Conservation (phyloP, 2,888 invertebrate species). For the Arenicola marina region DNA sequence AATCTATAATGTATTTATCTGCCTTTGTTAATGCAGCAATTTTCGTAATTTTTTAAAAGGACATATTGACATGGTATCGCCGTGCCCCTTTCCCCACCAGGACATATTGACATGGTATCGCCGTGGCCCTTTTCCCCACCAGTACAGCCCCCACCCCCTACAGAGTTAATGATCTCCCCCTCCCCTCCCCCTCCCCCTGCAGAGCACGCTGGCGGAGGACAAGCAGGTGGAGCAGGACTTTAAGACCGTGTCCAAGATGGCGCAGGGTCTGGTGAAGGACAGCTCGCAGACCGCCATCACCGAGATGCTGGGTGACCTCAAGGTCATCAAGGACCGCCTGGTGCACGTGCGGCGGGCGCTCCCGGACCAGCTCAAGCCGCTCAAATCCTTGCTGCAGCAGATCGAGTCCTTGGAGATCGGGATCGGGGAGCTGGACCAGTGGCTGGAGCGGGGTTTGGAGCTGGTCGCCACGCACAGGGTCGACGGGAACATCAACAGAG, state of each 20-base stretch:
- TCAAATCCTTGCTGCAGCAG: conserved; percentile 65
- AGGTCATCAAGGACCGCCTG: conserved; percentile 53
- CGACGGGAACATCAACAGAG: conserved; percentile 72
- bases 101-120: too few relatives aligned
- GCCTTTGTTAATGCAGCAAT: too few relatives aligned
- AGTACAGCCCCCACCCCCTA: too few relatives aligned
- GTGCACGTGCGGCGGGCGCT: conserved; percentile 68
- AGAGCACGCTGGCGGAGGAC: conserved; percentile 68
- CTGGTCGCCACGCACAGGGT: conserved; percentile 69
- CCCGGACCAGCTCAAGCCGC: conserved; percentile 75
- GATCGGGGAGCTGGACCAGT: conserved; percentile 80
- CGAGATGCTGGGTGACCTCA: conserved; percentile 80
- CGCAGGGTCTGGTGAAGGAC: conserved; percentile 88
- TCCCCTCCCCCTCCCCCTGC: too few relatives aligned
- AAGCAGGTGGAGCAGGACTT: conserved; percentile 87
- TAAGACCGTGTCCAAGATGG: conserved; percentile 87
- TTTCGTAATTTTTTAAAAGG: too few relatives aligned
- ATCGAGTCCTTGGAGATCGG: conserved; percentile 88
- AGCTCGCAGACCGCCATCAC: conserved; percentile 88
- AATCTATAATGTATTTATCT: too few relatives aligned
- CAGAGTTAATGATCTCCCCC: too few relatives aligned
- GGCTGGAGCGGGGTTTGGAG: conserved; percentile 84
- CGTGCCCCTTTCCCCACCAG: too few relatives aligned
- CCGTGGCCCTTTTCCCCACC: too few relatives aligned
- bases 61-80: too few relatives aligned